Percentiles rank a stretch among this genome's conserved stretches.
Evolutionary conservation across 2,888 invertebrate genomes (phyloP).

Genomic region (Rugalucina vietnamica): DNA sequence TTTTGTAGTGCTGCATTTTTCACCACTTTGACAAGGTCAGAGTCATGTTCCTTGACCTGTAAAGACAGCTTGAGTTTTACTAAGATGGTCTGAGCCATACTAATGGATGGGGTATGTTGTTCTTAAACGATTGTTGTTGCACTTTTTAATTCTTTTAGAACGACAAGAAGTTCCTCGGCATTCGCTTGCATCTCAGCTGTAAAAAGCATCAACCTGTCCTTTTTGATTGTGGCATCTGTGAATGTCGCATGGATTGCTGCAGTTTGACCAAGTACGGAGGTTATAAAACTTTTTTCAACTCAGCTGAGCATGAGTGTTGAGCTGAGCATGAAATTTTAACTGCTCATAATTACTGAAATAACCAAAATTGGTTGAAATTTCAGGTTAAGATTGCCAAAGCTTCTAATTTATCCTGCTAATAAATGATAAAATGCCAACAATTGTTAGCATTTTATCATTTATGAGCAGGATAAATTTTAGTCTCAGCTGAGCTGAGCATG

Average conservation of each 20-base stretch:
- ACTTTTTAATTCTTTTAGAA: background rate
- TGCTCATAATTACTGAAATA: too few relatives aligned
- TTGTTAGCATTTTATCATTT: too few relatives aligned
- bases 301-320: too few relatives aligned
- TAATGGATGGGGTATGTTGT: background rate
- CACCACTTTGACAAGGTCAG: background rate
- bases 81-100: background rate
- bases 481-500: too few relatives aligned
- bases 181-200: background rate
- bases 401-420: too few relatives aligned
- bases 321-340: too few relatives aligned
- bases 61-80: background rate
- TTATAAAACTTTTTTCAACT: too few relatives aligned
- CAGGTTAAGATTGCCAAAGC: too few relatives aligned
- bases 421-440: too few relatives aligned
- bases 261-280: too few relatives aligned
- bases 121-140: background rate
- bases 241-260: conserved; percentile 1
- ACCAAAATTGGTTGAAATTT: too few relatives aligned
- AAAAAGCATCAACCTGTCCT: background rate
- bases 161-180: background rate
- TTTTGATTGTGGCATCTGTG: background rate
- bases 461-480: too few relatives aligned
- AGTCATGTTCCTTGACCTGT: background rate
- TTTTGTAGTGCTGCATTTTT: background rate